These are phyloP conservation scores for Procavia capensis DNA, from an alignment of 2,113 vertebrate species.

Conservation along the genomic window DNA sequence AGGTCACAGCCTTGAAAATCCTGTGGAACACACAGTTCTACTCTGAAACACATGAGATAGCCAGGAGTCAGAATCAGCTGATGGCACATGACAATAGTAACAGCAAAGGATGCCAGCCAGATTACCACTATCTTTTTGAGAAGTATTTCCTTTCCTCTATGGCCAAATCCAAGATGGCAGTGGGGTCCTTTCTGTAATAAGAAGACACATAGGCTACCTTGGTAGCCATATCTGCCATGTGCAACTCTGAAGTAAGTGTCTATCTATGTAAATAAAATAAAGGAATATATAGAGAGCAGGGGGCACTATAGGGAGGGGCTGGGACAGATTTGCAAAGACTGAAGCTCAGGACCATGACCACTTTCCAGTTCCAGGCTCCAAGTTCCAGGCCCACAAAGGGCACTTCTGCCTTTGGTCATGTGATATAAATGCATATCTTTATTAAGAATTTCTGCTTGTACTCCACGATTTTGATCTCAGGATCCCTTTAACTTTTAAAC, in stretches of 20 bases:
- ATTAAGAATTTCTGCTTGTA: background rate
- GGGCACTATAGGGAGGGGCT: background rate
- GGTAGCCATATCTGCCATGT: background rate
- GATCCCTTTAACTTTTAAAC: background rate
- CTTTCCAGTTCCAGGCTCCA: background rate
- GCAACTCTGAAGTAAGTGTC: background rate
- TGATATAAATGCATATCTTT: background rate
- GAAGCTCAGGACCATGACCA: too few species aligned
- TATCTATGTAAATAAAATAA: background rate
- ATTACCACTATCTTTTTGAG: background rate
- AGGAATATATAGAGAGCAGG: background rate
- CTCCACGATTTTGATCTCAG: constrained; percentile 17
- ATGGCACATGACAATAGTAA: background rate
- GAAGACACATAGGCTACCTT: background rate
- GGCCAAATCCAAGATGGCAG: background rate
- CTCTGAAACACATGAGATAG: background rate
- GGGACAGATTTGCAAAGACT: background rate
- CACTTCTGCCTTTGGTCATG: background rate
- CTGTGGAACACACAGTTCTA: background rate
- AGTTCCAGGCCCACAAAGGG: background rate
- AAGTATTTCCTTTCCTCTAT: background rate
- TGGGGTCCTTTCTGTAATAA: background rate
- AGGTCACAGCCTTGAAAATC: background rate
- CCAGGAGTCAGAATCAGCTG: background rate
- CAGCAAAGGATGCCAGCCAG: background rate